These are phyloP conservation scores for Xestoiulus laeticollis DNA, from an alignment of 2,888 invertebrate species.

Conservation along the genomic window DNA sequence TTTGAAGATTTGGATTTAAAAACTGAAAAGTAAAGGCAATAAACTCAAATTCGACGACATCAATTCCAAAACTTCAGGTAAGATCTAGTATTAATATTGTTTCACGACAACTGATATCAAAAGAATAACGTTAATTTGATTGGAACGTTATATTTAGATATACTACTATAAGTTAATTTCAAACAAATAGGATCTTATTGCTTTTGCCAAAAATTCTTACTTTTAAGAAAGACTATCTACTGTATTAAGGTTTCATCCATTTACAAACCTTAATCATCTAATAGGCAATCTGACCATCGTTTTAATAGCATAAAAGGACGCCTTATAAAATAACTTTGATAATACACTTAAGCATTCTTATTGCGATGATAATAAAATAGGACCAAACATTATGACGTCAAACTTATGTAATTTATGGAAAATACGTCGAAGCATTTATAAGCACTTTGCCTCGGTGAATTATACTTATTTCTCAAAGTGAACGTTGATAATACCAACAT, in stretches of 20 bases:
- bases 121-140: no score
- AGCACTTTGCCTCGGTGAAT: background rate
- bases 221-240: no score
- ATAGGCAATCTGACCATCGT: background rate
- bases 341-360: background rate
- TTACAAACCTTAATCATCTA: background rate
- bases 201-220: background rate
- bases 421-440: background rate
- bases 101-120: background rate
- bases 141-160: no score
- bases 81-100: background rate
- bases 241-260: no score
- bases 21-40: background rate
- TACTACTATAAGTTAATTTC: no score
- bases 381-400: background rate
- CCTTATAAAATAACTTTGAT: background rate
- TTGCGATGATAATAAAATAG: background rate
- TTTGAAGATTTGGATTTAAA: background rate
- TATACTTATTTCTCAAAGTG: background rate
- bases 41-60: background rate
- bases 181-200: background rate
- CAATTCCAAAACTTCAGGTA: background rate
- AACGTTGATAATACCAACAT: background rate
- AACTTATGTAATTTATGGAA: background rate
- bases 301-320: background rate